Conservation (phyloP, 2,797 vertebrate genomes). For the Limnodromus scolopaceus region DNA sequence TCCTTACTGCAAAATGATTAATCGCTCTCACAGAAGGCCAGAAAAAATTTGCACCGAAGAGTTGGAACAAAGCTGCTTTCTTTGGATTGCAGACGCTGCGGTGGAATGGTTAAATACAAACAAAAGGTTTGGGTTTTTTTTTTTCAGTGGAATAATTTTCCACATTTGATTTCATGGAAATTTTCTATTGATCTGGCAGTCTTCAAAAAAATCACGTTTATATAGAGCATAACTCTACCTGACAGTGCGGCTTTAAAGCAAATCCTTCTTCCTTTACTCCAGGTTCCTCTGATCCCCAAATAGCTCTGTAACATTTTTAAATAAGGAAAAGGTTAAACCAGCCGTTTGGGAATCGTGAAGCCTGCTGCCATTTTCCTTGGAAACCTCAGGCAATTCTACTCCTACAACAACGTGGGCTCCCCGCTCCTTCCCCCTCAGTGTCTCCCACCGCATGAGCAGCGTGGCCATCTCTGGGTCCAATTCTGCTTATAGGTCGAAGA, state of each 20-base stretch:
- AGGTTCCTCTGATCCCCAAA: not conserved
- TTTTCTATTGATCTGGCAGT: not conserved
- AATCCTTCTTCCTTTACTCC: not conserved
- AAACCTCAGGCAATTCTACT: not conserved
- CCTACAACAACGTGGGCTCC: not conserved
- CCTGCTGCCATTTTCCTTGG: not conserved
- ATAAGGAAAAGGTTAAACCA: not conserved
- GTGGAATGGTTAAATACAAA: not conserved
- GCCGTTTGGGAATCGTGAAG: not conserved
- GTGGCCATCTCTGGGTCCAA: not conserved
- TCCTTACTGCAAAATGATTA: slow-evolving; percentile 15
- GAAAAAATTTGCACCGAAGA: not conserved
- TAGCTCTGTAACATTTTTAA: not conserved
- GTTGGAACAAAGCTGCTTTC: not conserved
- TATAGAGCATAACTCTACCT: not conserved
- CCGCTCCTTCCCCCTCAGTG: accelerated
- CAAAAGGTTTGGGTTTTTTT: not conserved
- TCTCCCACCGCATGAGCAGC: not conserved
- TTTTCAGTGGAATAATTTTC: not conserved
- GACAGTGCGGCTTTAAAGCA: not conserved
- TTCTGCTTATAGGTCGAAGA: not conserved
- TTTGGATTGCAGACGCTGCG: not conserved
- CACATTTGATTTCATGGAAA: not conserved
- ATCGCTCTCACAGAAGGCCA: not conserved
- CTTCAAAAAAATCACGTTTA: not conserved